Percentiles rank a stretch among this genome's conserved stretches.
Evolutionary conservation across 2,888 invertebrate species (phyloP).

Genomic region (Microplitis manilae): DNA sequence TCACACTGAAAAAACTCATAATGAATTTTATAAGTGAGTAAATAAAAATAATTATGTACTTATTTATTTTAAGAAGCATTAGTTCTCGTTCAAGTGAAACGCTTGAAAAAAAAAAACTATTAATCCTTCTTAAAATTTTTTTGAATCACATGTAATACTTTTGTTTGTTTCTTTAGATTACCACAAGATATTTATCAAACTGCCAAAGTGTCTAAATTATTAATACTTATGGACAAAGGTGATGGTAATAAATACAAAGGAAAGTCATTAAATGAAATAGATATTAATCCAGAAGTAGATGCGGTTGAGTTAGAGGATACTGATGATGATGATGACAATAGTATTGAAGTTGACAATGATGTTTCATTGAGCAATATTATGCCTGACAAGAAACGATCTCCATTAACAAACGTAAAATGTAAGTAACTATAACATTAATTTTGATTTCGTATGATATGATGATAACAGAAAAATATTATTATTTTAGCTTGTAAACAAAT

Average conservation of each 20-base stretch:
- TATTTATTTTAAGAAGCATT: neutral
- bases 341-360: too few relatives aligned
- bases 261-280: constrained; percentile 27
- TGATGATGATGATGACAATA: constrained; percentile 7
- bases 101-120: too few relatives aligned
- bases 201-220: constrained; percentile 28
- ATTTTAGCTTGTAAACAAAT: constrained; percentile 9
- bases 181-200: constrained; percentile 28
- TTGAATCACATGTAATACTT: neutral
- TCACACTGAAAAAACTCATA: constrained; percentile 26
- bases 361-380: too few relatives aligned
- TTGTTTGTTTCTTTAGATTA: constrained; percentile 14
- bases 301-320: constrained; percentile 8
- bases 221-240: constrained; percentile 30
- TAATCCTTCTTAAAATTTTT: neutral
- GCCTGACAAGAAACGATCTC: too few relatives aligned
- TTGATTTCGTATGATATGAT: too few relatives aligned
- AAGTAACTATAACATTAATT: too few relatives aligned
- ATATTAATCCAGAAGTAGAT: constrained; percentile 24
- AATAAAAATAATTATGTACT: neutral
- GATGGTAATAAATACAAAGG: constrained; percentile 21
- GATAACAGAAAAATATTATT: too few relatives aligned
- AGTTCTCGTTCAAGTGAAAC: too few relatives aligned
- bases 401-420: too few relatives aligned
- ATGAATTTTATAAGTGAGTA: constrained; percentile 31